These are phyloP conservation scores for Furcifer pardalis DNA, from an alignment of 2,797 vertebrate genomes.

Conservation along the genomic window DNA sequence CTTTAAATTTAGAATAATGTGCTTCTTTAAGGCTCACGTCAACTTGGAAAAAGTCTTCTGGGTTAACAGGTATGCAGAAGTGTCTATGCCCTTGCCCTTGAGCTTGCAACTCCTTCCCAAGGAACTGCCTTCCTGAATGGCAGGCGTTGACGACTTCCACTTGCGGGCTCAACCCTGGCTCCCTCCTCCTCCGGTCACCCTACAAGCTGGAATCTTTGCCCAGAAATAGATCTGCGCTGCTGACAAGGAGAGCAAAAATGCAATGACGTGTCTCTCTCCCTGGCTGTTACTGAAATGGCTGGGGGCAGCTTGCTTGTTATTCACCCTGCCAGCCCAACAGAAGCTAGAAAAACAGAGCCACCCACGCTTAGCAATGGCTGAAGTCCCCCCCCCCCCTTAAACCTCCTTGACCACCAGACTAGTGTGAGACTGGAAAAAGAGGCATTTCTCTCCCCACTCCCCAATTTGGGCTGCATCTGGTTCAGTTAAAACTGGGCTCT, in stretches of 20 bases:
- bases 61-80: not conserved
- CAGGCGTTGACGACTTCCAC: not conserved
- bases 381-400: not conserved
- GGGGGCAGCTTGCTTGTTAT: conserved; percentile 23
- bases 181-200: not conserved
- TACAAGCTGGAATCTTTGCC: conserved; percentile 31
- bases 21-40: not conserved
- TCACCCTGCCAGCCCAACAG: conserved; percentile 8
- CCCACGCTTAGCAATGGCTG: not conserved
- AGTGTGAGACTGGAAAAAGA: not conserved
- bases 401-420: not conserved
- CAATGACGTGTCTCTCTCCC: not conserved
- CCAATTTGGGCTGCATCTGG: not conserved
- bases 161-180: rapidly evolving
- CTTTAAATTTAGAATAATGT: not conserved
- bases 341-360: not conserved
- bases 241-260: conserved; percentile 53
- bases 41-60: not conserved
- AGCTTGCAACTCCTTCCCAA: not conserved
- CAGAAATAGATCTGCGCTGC: conserved; percentile 56
- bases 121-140: not conserved
- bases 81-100: no score
- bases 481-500: not conserved
- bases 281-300: conserved; percentile 28
- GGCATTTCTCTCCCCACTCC: not conserved